Base-by-base conservation (phyloP, 2,113 vertebrate species). In the Orientallactaga bullata region DNA sequence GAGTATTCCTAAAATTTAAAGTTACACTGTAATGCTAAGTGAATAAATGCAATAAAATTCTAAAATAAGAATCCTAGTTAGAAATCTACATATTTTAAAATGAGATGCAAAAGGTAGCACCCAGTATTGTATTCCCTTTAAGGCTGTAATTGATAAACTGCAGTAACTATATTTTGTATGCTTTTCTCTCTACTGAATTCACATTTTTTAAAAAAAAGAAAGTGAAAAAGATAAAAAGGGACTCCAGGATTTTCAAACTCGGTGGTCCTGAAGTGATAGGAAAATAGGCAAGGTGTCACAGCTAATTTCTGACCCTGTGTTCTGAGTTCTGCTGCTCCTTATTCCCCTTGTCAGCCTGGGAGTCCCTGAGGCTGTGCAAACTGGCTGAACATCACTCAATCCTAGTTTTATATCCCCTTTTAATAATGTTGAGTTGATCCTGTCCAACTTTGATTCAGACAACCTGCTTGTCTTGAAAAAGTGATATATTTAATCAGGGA, bases 331-430 rank as follows among this genome's bases (percentile, higher is more conserved):
- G 97, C 98, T 98, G 96, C 97, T 98, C 97, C 98, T 98, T 98
- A 98, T 98, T 98, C 98, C 95, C 98, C 97, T 98, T 98, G 97
- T 98, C 97, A 98, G 98, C 98, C 98, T 98, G 97, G 97, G 98
- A 98, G 97, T 98, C 98, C 98, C 98, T 93, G 96, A 98, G 98
- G 98, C 97, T 97, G 98, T 98, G 97, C 97, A 97, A 97, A 98
- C 98, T 98, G 98, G 98, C 98, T 98, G 98, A 98, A 99, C 98
- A 99, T 99, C 99, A 99, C 98, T 99, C 98, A 98, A 95, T 97
- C 97, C 96, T 93, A 97, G 98, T 98, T 98, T 98, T 98, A 98
- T 98, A 98, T 98, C 98, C 97, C 97, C 98, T 98, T 98, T 98
- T 99, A 99, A 98, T 98, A 98, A 98, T 97, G 98, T 98, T 98